A percentile compares a stretch with the other conserved stretches of the same genome.
These are phyloP conservation scores for Papilio demoleus DNA, from an alignment of 2,888 invertebrate species.

Conservation along the genomic window DNA sequence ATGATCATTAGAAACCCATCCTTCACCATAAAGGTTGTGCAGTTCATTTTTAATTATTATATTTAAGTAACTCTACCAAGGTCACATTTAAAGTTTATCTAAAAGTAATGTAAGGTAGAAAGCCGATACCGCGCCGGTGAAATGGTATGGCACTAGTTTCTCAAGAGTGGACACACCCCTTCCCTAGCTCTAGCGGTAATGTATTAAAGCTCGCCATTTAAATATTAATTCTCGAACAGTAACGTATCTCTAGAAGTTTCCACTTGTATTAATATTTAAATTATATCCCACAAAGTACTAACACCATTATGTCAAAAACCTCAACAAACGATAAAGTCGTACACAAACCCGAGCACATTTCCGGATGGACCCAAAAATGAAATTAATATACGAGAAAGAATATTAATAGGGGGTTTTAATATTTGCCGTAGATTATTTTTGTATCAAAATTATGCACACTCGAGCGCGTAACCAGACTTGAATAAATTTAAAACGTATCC, in stretches of 20 bases:
- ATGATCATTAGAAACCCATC: not conserved
- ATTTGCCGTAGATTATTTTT: constrained; percentile 77
- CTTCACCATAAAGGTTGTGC: not conserved
- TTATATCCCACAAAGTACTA: not conserved
- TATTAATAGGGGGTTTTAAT: constrained; percentile 75
- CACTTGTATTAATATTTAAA: not conserved
- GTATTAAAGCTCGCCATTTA: no score
- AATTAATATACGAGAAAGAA: constrained; percentile 46
- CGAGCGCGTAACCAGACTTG: constrained; percentile 73
- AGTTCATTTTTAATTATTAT: not conserved
- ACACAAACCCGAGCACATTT: constrained; percentile 36
- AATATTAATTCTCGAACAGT: no score
- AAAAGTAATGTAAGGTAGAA: no score
- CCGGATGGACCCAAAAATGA: constrained; percentile 38
- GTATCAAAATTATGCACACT: constrained; percentile 83
- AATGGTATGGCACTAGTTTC: no score
- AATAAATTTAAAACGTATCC: constrained; percentile 77
- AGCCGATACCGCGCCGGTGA: no score
- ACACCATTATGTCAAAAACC: constrained; percentile 27
- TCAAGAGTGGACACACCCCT: no score
- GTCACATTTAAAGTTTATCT: not conserved
- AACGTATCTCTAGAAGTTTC: not conserved
- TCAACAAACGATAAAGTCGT: constrained; percentile 39
- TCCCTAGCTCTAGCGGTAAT: no score
- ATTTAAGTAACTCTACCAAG: not conserved